Evolutionary conservation across 2,797 vertebrate species (phyloP).

Genomic region (Thamnophis elegans): DNA sequence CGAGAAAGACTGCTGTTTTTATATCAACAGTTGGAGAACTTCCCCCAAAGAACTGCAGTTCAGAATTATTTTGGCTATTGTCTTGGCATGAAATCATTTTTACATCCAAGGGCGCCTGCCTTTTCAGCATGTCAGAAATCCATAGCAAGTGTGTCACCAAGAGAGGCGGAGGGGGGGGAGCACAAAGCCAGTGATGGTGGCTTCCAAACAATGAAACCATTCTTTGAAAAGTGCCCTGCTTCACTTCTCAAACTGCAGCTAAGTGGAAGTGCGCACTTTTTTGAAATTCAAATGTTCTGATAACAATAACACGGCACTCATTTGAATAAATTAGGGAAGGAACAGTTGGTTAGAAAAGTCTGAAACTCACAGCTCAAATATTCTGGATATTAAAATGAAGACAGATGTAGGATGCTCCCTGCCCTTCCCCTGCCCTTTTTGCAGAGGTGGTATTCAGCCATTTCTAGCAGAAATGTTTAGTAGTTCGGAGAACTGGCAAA

Average conservation of each 20-base stretch:
- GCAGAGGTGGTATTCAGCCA: not conserved
- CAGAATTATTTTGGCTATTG: not conserved
- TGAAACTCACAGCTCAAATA: slow-evolving; percentile 38
- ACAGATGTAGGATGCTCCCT: slow-evolving; percentile 56
- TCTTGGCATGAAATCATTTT: slow-evolving; percentile 6
- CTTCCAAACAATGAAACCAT: not conserved
- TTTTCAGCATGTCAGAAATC: not conserved
- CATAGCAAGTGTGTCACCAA: not conserved
- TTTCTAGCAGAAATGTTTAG: too few relatives aligned
- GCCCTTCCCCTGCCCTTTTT: not conserved
- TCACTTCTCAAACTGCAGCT: not conserved
- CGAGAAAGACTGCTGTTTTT: not conserved
- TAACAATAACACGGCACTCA: slow-evolving; percentile 24
- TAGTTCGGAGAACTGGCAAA: too few relatives aligned
- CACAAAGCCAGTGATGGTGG: not conserved
- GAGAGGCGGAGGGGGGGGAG: not conserved
- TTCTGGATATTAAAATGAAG: slow-evolving; percentile 50
- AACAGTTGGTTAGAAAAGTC: slow-evolving; percentile 45
- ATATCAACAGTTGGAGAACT: not conserved
- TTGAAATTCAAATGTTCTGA: slow-evolving; percentile 30
- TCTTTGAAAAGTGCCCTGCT: not conserved
- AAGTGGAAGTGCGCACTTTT: not conserved
- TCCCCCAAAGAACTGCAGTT: not conserved
- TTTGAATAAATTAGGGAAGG: slow-evolving; percentile 39
- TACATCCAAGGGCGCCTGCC: not conserved